These are phyloP conservation scores for Eueides isabella DNA, from an alignment of 1,140 invertebrate species.

Conservation along the genomic window DNA sequence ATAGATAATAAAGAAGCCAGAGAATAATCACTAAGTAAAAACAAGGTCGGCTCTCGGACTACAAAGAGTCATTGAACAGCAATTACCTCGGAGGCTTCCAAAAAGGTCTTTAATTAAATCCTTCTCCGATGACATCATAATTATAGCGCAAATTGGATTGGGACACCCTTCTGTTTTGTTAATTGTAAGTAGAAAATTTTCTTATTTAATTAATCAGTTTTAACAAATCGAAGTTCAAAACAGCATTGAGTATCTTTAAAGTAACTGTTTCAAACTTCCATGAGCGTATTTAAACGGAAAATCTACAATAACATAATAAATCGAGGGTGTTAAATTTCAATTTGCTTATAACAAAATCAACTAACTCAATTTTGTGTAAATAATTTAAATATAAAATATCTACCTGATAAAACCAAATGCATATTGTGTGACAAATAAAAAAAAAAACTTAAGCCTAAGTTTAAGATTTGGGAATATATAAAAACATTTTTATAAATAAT, in stretches of 20 bases:
- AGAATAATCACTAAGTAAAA: conserved; percentile 69
- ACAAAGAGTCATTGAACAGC: conserved; percentile 79
- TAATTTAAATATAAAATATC: no score
- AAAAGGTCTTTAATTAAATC: conserved; percentile 81
- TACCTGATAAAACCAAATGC: no score
- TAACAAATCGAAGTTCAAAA: conserved; percentile 37
- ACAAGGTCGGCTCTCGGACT: conserved; percentile 65
- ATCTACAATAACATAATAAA: neutral
- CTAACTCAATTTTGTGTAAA: neutral
- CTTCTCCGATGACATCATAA: conserved; percentile 81
- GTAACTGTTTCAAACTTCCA: neutral
- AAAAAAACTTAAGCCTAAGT: no score
- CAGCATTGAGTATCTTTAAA: conserved; percentile 11
- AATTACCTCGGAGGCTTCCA: conserved; percentile 77
- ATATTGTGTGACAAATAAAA: no score
- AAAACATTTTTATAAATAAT: no score
- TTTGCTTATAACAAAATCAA: neutral
- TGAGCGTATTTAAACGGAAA: neutral
- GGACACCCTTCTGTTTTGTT: conserved; percentile 76
- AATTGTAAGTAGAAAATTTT: conserved; percentile 72
- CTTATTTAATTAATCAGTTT: conserved; percentile 64
- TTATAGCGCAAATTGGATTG: conserved; percentile 78
- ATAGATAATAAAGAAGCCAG: conserved; percentile 42
- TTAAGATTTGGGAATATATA: no score
- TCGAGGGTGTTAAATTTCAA: neutral